These are phyloP conservation scores for Magallana nippona DNA, from an alignment of 2,888 invertebrate species.

Conservation along the genomic window DNA sequence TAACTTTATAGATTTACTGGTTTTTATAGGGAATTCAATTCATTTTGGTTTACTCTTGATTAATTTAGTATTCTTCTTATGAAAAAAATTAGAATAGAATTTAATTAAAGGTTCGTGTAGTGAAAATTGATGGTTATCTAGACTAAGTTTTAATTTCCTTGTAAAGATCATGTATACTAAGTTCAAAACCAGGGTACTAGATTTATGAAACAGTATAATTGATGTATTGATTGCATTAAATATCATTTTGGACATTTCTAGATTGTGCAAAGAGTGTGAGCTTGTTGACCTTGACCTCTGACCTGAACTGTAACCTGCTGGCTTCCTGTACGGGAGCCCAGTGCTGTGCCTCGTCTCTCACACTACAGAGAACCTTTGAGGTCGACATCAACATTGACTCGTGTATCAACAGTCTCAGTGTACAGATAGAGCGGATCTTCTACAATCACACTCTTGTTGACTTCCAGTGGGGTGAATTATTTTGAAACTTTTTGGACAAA, in stretches of 20 bases:
- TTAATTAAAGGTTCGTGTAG: too few species aligned
- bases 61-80: too few species aligned
- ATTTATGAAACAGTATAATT: too few species aligned
- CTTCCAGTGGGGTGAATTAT: slow-evolving; percentile 38
- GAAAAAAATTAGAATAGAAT: too few species aligned
- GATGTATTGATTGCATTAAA: too few species aligned
- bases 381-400: slow-evolving; percentile 49
- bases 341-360: slow-evolving; percentile 50
- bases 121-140: too few species aligned
- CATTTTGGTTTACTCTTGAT: too few species aligned
- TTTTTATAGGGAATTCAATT: too few species aligned
- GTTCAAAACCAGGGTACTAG: too few species aligned
- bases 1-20: too few species aligned
- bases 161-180: too few species aligned
- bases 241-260: neutral
- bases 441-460: slow-evolving; percentile 37
- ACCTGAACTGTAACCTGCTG: slow-evolving; percentile 53
- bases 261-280: slow-evolving; percentile 37
- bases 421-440: slow-evolving; percentile 45
- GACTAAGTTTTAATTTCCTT: too few species aligned
- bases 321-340: slow-evolving; percentile 48
- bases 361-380: slow-evolving; percentile 47
- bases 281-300: slow-evolving; percentile 44
- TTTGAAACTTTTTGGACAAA: neutral
- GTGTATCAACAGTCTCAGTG: slow-evolving; percentile 40